Base-by-base conservation (phyloP, 1,140 invertebrate genomes). In the Dryas iulia region DNA sequence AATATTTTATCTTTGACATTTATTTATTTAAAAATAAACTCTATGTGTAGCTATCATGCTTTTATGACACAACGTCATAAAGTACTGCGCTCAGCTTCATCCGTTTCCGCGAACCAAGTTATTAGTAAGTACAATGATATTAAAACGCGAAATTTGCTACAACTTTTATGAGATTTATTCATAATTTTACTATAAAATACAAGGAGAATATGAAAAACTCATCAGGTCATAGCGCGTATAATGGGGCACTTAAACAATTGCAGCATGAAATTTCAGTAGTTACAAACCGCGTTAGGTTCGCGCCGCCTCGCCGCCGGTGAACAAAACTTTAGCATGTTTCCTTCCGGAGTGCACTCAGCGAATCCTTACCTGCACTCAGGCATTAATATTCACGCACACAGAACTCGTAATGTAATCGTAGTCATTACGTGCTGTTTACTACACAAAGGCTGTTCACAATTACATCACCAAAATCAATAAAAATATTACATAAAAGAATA, bases 291-390 rank as follows among this genome's bases (percentile, higher is more conserved):
- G 74, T 79, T 87, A 57, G 86, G 75, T 62, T 92, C 92, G 71
- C 93, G 93, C 66, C 94, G 91, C 79, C 92, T 93, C 70, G 94
- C 92, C 70, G 93, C 93, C 66, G 94, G 94, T 71, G 94, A 94
- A 85, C 94, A 94, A 86, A 95, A 95, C 92, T 95, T 95, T 84
- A 95, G 87, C 94, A 95, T 95, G 73, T 84, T 92, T 77, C 78
- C 80, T 71, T 66, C 67, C 61, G 33, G 67, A 67, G 61, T 64
- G 68, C 66, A 73, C 64, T 60, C 39, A 71, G 52, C 62, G 28
- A 31, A 73, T 67, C 59, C 64, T 73, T 58, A 64, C 65, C 54
- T 57, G 54, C 39, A 59, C 57, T 61, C 58, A 14, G 56, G 31
- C 58, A 52, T 64, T 61, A 60, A 61, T 59, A 60, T 33, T 66